These are phyloP conservation scores for Argyrosomus japonicus DNA, from an alignment of 2,113 vertebrate species.

Conservation along the genomic window DNA sequence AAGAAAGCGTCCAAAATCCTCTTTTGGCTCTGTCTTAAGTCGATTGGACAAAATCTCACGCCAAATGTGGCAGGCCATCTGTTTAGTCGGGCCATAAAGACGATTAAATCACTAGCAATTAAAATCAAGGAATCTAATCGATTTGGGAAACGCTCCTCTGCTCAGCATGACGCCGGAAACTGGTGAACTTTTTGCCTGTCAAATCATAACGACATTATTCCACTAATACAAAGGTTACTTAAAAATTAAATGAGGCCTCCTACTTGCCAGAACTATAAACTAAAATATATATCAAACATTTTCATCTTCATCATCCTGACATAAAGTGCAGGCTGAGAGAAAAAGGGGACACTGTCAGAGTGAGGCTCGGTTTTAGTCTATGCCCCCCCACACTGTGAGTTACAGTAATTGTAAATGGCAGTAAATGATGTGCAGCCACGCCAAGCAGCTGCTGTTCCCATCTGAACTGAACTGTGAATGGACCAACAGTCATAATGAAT, in stretches of 20 bases:
- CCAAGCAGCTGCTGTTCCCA: slow-evolving; percentile 48
- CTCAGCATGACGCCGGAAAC: slow-evolving; percentile 29
- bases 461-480: slow-evolving; percentile 23
- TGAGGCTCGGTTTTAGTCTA: background rate
- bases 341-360: background rate
- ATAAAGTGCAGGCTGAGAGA: background rate
- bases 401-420: slow-evolving; percentile 22
- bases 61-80: slow-evolving; percentile 75
- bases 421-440: slow-evolving; percentile 37
- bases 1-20: slow-evolving; percentile 40
- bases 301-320: background rate
- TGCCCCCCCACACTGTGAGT: background rate
- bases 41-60: slow-evolving; percentile 50
- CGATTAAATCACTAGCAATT: slow-evolving; percentile 78
- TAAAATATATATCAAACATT: background rate
- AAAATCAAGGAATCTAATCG: slow-evolving; percentile 64
- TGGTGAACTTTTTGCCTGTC: background rate
- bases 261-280: background rate
- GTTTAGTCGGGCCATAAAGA: slow-evolving; percentile 49
- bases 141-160: slow-evolving; percentile 25
- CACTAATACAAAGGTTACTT: background rate
- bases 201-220: background rate
- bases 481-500: slow-evolving; percentile 32
- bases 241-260: background rate
- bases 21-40: slow-evolving; percentile 53